A percentile compares a stretch with the other conserved stretches of the same genome.
Evolutionary conservation across 1,140 invertebrate species (phyloP).

Genomic region (Acromyrmex charruanus): DNA sequence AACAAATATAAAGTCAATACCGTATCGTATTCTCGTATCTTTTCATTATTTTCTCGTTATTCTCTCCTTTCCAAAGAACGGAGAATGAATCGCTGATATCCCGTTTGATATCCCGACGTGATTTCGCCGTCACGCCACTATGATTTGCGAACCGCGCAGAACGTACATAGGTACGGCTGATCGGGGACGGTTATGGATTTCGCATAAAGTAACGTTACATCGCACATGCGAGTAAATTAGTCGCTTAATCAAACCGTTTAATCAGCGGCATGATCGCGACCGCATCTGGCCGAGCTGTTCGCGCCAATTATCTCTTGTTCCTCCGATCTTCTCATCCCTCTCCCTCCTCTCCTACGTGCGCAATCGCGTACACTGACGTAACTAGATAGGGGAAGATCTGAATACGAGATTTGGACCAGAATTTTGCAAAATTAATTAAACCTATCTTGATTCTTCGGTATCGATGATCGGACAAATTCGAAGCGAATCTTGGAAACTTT

Average conservation of each 20-base stretch:
- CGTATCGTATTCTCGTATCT: background rate
- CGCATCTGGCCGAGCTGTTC: slow-evolving; percentile 81
- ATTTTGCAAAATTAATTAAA: background rate
- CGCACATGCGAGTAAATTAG: slow-evolving; percentile 79
- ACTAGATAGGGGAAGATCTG: slow-evolving; percentile 1
- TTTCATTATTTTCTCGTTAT: background rate
- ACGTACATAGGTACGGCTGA: background rate
- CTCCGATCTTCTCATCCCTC: background rate
- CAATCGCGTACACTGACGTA: slow-evolving; percentile 41
- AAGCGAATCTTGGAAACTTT: background rate
- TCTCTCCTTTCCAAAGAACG: background rate
- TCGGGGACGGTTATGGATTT: slow-evolving; percentile 71
- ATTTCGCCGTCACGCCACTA: background rate
- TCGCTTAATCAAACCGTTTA: slow-evolving; percentile 84
- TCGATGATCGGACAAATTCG: background rate
- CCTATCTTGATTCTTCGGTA: background rate
- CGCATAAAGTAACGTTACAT: slow-evolving; percentile 76
- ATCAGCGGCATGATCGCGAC: slow-evolving; percentile 84
- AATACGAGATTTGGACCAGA: background rate
- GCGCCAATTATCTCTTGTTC: slow-evolving; percentile 79
- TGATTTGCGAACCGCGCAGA: slow-evolving; percentile 27
- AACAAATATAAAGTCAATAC: too few species aligned
- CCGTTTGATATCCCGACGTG: background rate
- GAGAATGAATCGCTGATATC: background rate
- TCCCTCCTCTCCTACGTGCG: background rate